A percentile compares a stretch with the other conserved stretches of the same genome.
Conservation (phyloP, 2,888 invertebrate genomes). For the Listrodromus nycthemerus region DNA sequence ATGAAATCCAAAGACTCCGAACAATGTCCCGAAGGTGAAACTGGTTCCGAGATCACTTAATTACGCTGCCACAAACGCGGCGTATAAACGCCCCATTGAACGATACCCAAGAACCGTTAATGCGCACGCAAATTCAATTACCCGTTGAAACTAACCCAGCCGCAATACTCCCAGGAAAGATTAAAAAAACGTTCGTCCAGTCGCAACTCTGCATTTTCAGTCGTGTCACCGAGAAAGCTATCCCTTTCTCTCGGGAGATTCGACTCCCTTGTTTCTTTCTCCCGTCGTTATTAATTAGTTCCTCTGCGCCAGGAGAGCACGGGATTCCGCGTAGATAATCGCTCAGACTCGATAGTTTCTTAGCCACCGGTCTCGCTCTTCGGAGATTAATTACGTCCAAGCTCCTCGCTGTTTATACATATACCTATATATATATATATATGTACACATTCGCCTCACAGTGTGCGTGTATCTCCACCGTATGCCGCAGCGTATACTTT, state of each 20-base stretch:
- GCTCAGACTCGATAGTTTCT: constrained; percentile 56
- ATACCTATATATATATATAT: constrained; percentile 20
- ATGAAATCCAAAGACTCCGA: background rate
- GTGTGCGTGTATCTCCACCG: background rate
- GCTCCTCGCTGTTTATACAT: constrained; percentile 16
- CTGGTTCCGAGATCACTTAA: background rate
- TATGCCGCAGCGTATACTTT: constrained; percentile 63
- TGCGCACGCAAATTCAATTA: constrained; percentile 3
- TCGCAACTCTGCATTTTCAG: constrained; percentile 19
- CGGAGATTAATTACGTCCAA: constrained; percentile 65
- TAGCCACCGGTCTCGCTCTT: constrained; percentile 54
- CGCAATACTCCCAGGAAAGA: too few relatives aligned
- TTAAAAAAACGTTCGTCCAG: background rate
- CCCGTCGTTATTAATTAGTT: constrained; percentile 68
- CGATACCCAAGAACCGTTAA: background rate
- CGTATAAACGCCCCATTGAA: background rate
- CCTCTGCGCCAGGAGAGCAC: constrained; percentile 45
- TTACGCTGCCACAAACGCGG: background rate
- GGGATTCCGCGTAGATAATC: constrained; percentile 65
- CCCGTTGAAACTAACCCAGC: background rate
- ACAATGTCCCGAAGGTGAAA: background rate
- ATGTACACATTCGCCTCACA: constrained; percentile 21
- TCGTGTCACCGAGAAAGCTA: constrained; percentile 34
- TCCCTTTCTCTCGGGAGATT: constrained; percentile 59
- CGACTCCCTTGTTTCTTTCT: constrained; percentile 49